Evolutionary conservation across 2,797 vertebrate species (phyloP), one percentile per base, ranked within the genome.

Genomic region (Oreochromis mossambicus): DNA sequence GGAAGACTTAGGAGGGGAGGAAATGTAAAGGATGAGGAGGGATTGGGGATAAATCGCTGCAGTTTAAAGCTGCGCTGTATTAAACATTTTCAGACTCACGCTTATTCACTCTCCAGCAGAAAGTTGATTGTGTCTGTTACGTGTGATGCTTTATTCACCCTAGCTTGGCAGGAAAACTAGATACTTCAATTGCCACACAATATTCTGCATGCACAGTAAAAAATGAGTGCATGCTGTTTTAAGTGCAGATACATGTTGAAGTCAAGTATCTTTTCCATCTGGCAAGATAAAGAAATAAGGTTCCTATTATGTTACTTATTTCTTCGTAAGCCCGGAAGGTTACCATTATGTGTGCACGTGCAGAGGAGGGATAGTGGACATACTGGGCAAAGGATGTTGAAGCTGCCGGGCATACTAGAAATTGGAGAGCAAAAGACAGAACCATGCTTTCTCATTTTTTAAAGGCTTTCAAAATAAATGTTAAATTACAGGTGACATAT

Each of bases 1-100:
- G 17, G 51, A 50, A 50, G 78, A 73, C 17, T 38, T 61, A 77
- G 54, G 78, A 78, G 41, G 34, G 50, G 55, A 75, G 76, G 13
- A 43, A 58, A 77, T 26, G 68, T 6, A 70, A 38, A 78, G 84
- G 61, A 78, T 51, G 79, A 75, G 77, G 50, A 51, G 32, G 48
- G 48, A 78, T 76, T 70, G 78, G 41, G 61, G 81, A 83, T 83
- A 80, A 87, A 81, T 83, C 52, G 7, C 52, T 46, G n/a, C 19
- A 9, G 32, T 61, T 41, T 82, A 54, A 41, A 51, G 75, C 68
- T 75, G 36, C 46, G 11, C 43, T 41, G 17, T 79, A 80, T 86
- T 80, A 75, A 79, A 63, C 26, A 46, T 78, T 78, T 61, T 73
- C 14, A 48, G 73, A 80, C 56, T 41, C 11, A 26, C 36, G 12